Percentiles rank a stretch among this genome's conserved stretches.
Evolutionary conservation across 2,113 vertebrate genomes (phyloP).

Genomic region (Urocynchramus pylzowi): DNA sequence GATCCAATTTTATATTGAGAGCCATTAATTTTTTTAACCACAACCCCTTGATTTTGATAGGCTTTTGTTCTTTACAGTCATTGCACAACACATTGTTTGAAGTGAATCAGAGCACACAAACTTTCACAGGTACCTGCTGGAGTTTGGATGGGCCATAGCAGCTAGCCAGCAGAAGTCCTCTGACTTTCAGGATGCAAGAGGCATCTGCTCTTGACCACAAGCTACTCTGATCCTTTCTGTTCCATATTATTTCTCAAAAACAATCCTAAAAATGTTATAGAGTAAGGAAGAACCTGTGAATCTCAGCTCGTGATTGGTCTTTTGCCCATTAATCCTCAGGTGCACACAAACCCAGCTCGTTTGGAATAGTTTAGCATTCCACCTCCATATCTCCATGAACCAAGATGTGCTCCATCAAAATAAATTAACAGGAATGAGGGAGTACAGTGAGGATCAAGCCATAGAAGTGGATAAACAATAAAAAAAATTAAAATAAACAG

Average conservation of each 20-base stretch:
- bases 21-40: constrained; percentile 19
- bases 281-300: background rate
- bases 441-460: background rate
- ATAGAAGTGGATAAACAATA: background rate
- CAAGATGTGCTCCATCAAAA: background rate
- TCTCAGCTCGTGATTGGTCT: background rate
- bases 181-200: background rate
- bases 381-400: background rate
- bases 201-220: background rate
- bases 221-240: background rate
- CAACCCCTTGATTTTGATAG: constrained; percentile 38
- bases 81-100: background rate
- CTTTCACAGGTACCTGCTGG: background rate
- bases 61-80: constrained; percentile 28
- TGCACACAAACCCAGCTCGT: background rate
- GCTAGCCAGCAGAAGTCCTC: background rate
- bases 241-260: background rate
- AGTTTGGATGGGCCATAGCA: background rate
- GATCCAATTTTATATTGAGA: constrained; percentile 14
- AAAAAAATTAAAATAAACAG: background rate
- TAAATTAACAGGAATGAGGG: background rate
- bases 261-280: background rate
- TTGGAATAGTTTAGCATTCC: background rate
- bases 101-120: background rate
- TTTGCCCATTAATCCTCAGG: background rate